Percentiles rank a stretch among this genome's conserved stretches.
Evolutionary conservation across 1,140 invertebrate species (phyloP).

Genomic region (Atta cephalotes): DNA sequence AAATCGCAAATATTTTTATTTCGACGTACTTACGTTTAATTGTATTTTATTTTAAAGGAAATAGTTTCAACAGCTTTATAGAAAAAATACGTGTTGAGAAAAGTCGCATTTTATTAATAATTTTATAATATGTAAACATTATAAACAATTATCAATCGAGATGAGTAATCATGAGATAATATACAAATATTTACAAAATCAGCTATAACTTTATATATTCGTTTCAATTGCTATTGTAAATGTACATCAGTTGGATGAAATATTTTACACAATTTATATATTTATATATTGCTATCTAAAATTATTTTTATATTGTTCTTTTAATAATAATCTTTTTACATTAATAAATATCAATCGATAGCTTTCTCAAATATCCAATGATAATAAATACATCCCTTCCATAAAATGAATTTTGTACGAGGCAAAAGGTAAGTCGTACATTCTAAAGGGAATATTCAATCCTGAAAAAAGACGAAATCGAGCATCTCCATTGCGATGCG

Average conservation of each 20-base stretch:
- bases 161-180: slow-evolving; percentile 13
- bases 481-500: neutral
- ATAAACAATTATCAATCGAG: neutral
- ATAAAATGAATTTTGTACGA: neutral
- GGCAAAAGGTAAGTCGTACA: neutral
- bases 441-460: neutral
- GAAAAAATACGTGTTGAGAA: neutral
- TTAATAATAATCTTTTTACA: neutral
- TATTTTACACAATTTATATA: slow-evolving; percentile 14
- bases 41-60: neutral
- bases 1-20: neutral
- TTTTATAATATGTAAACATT: slow-evolving; percentile 4
- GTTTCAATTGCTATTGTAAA: slow-evolving; percentile 3
- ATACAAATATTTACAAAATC: slow-evolving; percentile 22
- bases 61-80: neutral
- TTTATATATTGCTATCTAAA: slow-evolving; percentile 12
- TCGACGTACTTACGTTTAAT: neutral
- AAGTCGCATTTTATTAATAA: neutral
- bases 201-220: slow-evolving; percentile 2
- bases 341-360: neutral
- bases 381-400: neutral
- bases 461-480: neutral
- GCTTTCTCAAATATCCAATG: neutral
- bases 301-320: neutral
- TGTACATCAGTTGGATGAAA: neutral